Evolutionary conservation across 2,888 invertebrate species (phyloP), one percentile per base, ranked within the genome.

Genomic region (Petrolisthes manimaculis): DNA sequence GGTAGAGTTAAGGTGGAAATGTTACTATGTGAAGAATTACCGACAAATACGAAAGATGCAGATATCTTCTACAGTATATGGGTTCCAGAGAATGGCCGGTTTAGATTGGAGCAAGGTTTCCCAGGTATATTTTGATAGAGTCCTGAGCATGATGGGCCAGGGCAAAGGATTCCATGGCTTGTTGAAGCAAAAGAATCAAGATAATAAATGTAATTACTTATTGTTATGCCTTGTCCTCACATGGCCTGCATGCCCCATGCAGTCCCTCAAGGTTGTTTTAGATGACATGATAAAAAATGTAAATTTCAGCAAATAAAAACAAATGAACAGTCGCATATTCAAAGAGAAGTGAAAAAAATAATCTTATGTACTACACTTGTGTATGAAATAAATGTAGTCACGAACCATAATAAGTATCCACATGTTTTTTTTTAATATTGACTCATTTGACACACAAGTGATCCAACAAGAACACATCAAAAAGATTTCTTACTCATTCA

Each of bases 231-330:
- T 61, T 85, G 77, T 61, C 79, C 21, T 86, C 86, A 86, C 79
- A 18, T 6, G 85, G 85, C 78, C 78, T 79, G 85, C 78, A 67
- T 79, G 79, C 85, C 85, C 78, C 18, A 37, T 37, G 37, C 37
- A 85, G 85, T 85, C 85, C 79, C 21, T 85, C 85, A 78, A 85
- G 86, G 81, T 80, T 81, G 86, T 86, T 86, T 71, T 80, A 71
- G 69, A 84, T 84, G 85, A 85, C 51, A 8, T 85, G 51, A 78
- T 86, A 53, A 78, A 78, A 78, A 61, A 61, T 78, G 85, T 85
- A 75, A 85, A 55, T n/a, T 85, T 78, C 51, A 79, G 78, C 85
- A 85, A 85, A 61, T 75, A 51, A 78, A 78, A 85, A 78, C 12
- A 21, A 54, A 37, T 85, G 61, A 85, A 78, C 78, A 75, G 84